Percentiles rank a stretch among this genome's conserved stretches.
Evolutionary conservation across 2,888 invertebrate species (phyloP).

Genomic region (Crematogaster levior): DNA sequence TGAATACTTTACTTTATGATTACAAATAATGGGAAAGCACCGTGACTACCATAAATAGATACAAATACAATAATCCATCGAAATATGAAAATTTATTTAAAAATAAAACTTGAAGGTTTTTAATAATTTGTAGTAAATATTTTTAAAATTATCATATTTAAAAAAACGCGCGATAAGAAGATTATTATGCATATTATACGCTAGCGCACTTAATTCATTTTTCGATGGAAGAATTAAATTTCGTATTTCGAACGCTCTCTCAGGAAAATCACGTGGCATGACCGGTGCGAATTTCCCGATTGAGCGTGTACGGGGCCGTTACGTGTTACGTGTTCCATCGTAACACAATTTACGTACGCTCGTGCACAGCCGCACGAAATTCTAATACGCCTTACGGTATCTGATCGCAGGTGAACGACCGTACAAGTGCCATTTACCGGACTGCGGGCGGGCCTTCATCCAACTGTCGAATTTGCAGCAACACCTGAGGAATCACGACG

Average conservation of each 20-base stretch:
- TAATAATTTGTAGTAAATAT: neutral
- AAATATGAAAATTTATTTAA: neutral
- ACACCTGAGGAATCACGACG: slow-evolving; percentile 97
- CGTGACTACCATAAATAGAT: neutral
- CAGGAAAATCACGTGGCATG: slow-evolving; percentile 40
- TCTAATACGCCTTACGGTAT: slow-evolving; percentile 60
- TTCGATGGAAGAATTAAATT: slow-evolving; percentile 1
- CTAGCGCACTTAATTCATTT: neutral
- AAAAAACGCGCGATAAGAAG: no score
- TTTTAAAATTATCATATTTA: neutral
- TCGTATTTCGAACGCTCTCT: neutral
- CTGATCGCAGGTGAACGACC: slow-evolving; percentile 95
- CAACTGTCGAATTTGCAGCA: slow-evolving; percentile 98
- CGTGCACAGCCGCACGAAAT: slow-evolving; percentile 49
- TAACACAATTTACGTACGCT: slow-evolving; percentile 52
- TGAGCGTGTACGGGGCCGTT: slow-evolving; percentile 51
- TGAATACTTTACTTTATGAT: slow-evolving; percentile 26
- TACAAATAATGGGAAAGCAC: slow-evolving; percentile 30
- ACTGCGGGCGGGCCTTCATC: slow-evolving; percentile 98
- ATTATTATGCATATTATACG: neutral
- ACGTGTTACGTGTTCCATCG: slow-evolving; percentile 53
- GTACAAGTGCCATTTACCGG: slow-evolving; percentile 98
- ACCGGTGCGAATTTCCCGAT: slow-evolving; percentile 37
- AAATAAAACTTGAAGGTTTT: neutral
- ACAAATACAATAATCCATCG: neutral